phyloP scores from a whole-genome alignment of 2,797 vertebrate species.

The Cetoscarus ocellatus region DNA sequence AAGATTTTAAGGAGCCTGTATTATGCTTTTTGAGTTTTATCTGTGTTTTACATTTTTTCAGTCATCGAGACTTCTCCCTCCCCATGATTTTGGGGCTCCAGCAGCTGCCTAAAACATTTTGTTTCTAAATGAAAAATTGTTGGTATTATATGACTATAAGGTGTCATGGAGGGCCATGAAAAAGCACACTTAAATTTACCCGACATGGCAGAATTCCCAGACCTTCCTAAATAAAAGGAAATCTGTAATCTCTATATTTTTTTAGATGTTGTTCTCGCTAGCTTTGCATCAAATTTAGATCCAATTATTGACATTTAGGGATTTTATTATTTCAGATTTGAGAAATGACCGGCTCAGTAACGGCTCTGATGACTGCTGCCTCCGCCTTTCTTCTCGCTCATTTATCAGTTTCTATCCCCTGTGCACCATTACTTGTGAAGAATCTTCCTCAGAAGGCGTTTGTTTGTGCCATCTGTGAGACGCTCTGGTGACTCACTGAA shows the following conservation, averaged over 20 bases:
- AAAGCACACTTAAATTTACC: too few species aligned
- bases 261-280: background rate
- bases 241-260: too few species aligned
- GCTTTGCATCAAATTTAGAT: background rate
- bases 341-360: background rate
- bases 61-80: too few species aligned
- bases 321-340: background rate
- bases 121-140: too few species aligned
- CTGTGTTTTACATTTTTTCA: too few species aligned
- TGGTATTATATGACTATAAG: too few species aligned
- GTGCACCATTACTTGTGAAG: background rate
- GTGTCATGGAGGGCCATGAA: too few species aligned
- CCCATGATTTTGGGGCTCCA: too few species aligned
- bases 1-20: too few species aligned
- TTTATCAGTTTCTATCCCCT: slow-evolving; percentile 18
- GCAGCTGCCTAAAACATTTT: too few species aligned
- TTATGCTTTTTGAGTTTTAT: background rate
- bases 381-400: slow-evolving; percentile 18
- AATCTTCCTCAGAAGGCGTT: slow-evolving; percentile 48
- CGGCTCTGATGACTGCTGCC: background rate
- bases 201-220: too few species aligned
- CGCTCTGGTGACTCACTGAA: slow-evolving; percentile 56
- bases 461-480: slow-evolving; percentile 58
- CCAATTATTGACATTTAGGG: background rate
- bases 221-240: too few species aligned